phyloP scores from a whole-genome alignment of 2,797 vertebrate species.

The Megalops cyprinoides region DNA sequence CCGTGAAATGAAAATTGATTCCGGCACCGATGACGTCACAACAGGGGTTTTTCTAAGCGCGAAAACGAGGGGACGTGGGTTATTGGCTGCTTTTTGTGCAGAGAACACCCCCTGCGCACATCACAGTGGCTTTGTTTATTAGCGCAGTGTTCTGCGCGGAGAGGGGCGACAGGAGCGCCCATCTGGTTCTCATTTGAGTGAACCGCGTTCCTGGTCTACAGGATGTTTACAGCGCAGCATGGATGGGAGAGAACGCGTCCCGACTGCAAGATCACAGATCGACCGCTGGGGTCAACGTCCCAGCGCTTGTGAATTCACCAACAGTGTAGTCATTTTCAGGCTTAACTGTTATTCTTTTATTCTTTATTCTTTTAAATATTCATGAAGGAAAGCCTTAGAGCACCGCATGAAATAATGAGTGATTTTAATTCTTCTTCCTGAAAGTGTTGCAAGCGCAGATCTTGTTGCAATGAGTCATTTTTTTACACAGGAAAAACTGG shows the following conservation, averaged over 20 bases:
- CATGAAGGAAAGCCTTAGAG: slow-evolving; percentile 3
- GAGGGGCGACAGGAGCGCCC: background rate
- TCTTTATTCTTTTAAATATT: background rate
- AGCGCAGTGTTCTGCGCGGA: background rate
- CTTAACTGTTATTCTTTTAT: too few species aligned
- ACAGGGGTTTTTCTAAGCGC: background rate
- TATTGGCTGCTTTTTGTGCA: background rate
- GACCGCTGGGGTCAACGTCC: background rate
- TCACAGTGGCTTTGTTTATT: background rate
- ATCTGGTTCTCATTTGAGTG: background rate
- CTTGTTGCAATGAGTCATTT: background rate
- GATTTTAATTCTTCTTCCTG: background rate
- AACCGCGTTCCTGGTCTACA: background rate
- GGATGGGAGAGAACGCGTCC: background rate
- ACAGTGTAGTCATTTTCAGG: too few species aligned
- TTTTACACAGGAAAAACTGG: background rate
- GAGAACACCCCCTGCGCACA: background rate
- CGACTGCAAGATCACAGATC: background rate
- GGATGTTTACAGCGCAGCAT: background rate
- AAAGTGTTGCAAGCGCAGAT: background rate
- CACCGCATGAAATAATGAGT: background rate
- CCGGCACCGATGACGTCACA: background rate
- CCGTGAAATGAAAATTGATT: slow-evolving; percentile 13
- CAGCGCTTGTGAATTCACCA: too few species aligned
- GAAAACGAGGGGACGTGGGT: background rate